Conservation (phyloP, 2,888 invertebrate species). For the Pandemis corylana region DNA sequence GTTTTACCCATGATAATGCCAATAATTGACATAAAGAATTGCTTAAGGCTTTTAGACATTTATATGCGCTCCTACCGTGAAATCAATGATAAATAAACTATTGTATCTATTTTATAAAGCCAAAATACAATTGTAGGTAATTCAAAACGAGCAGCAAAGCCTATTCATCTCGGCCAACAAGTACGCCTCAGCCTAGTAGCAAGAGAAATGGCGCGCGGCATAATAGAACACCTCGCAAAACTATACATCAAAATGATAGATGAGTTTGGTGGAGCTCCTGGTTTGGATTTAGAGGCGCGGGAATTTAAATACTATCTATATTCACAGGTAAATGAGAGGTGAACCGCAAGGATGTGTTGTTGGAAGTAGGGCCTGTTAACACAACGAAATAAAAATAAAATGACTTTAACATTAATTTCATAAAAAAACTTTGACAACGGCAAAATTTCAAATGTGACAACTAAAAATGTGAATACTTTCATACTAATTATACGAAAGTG, state of each 20-base stretch:
- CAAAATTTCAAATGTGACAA: too few relatives aligned
- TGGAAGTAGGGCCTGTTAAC: not conserved
- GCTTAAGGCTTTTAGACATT: too few relatives aligned
- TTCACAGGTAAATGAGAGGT: not conserved
- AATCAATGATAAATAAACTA: slow-evolving; percentile 2
- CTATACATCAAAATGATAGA: slow-evolving; percentile 42
- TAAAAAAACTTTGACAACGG: too few relatives aligned
- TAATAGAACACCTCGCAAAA: slow-evolving; percentile 40
- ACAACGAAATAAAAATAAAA: too few relatives aligned
- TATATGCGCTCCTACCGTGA: not conserved
- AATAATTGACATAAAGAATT: too few relatives aligned
- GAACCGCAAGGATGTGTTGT: not conserved
- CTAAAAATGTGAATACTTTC: too few relatives aligned
- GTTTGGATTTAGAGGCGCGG: slow-evolving; percentile 21
- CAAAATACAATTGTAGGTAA: slow-evolving; percentile 14
- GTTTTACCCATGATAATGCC: too few relatives aligned
- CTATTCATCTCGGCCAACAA: slow-evolving; percentile 39
- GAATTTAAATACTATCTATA: slow-evolving; percentile 29
- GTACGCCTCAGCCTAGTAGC: slow-evolving; percentile 19
- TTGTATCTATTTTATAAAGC: slow-evolving; percentile 28
- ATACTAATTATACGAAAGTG: too few relatives aligned
- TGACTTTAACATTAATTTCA: too few relatives aligned
- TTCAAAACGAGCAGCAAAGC: slow-evolving; percentile 29
- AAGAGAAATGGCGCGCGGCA: slow-evolving; percentile 38
- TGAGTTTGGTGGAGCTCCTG: slow-evolving; percentile 23